Evolutionary conservation across 2,888 invertebrate genomes (phyloP).

Genomic region (Troides helena): DNA sequence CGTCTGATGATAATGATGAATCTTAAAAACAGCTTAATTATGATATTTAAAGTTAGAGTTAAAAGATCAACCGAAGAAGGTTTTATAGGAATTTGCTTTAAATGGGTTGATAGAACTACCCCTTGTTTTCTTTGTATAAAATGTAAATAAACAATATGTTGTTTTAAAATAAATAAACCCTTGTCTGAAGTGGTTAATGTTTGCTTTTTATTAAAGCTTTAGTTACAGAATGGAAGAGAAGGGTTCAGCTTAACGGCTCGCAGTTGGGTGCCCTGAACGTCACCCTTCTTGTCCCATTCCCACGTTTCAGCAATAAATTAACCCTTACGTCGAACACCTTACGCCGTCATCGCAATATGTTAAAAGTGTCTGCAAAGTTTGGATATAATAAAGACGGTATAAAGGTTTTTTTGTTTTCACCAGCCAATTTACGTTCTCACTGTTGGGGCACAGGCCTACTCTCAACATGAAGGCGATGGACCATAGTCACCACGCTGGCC

Average conservation of each 20-base stretch:
- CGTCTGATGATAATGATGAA: too few relatives aligned
- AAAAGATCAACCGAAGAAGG: too few relatives aligned
- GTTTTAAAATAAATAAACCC: background rate
- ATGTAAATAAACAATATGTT: too few relatives aligned
- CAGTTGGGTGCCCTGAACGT: background rate
- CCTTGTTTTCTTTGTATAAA: too few relatives aligned
- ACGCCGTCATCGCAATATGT: background rate
- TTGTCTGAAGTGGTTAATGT: background rate
- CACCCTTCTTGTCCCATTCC: conserved; percentile 8
- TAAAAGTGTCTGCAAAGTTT: background rate
- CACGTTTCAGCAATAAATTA: conserved; percentile 12
- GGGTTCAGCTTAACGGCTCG: background rate
- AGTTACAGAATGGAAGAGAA: background rate
- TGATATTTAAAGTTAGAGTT: too few relatives aligned
- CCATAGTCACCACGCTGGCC: too few relatives aligned
- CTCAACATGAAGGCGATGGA: too few relatives aligned
- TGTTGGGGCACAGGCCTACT: too few relatives aligned
- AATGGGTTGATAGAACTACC: too few relatives aligned
- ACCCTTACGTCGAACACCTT: conserved; percentile 9
- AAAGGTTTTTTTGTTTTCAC: background rate
- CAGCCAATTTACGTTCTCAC: too few relatives aligned
- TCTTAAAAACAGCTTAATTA: too few relatives aligned
- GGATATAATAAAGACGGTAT: background rate
- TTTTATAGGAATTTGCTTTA: too few relatives aligned
- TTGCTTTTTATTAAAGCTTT: background rate